Base-by-base conservation (phyloP, 2,113 vertebrate genomes). In the Alectura lathami region DNA sequence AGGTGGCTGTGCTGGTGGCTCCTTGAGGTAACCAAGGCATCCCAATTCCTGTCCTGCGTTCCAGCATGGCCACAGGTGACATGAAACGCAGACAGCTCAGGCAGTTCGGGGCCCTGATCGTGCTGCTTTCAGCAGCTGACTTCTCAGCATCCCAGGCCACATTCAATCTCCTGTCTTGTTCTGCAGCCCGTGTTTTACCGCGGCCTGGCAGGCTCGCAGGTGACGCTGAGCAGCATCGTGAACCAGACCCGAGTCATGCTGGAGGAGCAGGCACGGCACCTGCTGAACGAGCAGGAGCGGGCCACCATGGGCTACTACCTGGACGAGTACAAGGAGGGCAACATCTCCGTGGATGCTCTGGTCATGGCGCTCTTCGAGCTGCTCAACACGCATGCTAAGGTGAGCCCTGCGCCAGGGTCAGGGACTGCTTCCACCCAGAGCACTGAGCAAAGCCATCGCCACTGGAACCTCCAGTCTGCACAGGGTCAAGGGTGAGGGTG, bases 331-430 rank as follows among this genome's bases (percentile, higher is more conserved):
- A 98, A 98, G 63, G 97, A 98, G 4, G 98, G 98, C n/a, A 98
- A 99, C 93, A 91, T 99, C 87, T 98, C 98, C 0, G 98, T 99
- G 74, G 98, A 99, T 70, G 98, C 98, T 73, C 98, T 99, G 3
- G 98, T 99, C 94, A 98, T 99, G 98, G 99, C 99, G 0, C 97
- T 99, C 86, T 99, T 99, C 0, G 99, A 99, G 96, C 98, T 99
- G n/a, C 98, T 99, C 96, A 99, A 99, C 97, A 99, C 99, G 0
- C 99, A 99, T 0, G 98, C 99, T 74, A 99, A 99, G 99, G 99
- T 99, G 94, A 97, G 96, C 32, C 40, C 21, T 24, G 21, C 15
- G 2, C 20, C 17, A 11, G 2, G 29, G 26, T 14, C 38, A 11
- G 62, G 84, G 54, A 1, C 13, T 1, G 63, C 18, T 60, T 9